Evolutionary conservation across 2,113 vertebrate species (phyloP).

Genomic region (Platichthys stellatus): DNA sequence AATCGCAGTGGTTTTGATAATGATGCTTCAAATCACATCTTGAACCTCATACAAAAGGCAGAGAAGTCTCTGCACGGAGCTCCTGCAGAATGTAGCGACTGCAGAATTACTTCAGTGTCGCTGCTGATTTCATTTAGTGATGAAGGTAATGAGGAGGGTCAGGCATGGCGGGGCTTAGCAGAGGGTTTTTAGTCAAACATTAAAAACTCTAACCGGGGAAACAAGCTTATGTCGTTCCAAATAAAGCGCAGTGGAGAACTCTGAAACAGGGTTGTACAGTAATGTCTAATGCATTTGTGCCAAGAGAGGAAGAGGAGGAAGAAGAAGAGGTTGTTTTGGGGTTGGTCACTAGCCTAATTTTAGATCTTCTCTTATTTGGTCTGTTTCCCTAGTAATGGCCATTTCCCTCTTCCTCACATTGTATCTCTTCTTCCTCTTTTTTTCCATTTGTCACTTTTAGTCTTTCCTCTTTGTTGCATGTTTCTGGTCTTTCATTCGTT

Average conservation of each 20-base stretch:
- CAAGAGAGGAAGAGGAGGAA: conserved; percentile 14
- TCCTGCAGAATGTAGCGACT: conserved; percentile 5
- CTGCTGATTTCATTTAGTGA: conserved; percentile 46
- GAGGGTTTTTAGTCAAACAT: conserved; percentile 58
- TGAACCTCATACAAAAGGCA: neutral
- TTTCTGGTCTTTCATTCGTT: neutral
- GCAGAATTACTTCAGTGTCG: conserved; percentile 22
- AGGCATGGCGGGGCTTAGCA: conserved; percentile 45
- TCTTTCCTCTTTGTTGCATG: neutral
- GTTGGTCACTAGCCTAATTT: neutral
- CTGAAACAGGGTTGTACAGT: neutral
- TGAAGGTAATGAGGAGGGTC: conserved; percentile 49
- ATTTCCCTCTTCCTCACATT: neutral
- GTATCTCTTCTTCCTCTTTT: too few species aligned
- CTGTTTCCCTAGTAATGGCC: neutral
- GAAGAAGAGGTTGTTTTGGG: conserved; percentile 9
- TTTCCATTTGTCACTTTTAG: neutral
- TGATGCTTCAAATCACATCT: neutral
- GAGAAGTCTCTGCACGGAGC: neutral
- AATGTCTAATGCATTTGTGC: conserved; percentile 20
- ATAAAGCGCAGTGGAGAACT: conserved; percentile 18
- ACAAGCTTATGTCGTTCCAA: conserved; percentile 51
- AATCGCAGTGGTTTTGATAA: neutral
- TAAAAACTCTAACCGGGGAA: conserved; percentile 39
- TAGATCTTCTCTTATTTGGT: neutral